Evolutionary conservation across 2,888 invertebrate genomes (phyloP), one percentile per base, ranked within the genome.

Genomic region (Sepioteuthis lessoniana): DNA sequence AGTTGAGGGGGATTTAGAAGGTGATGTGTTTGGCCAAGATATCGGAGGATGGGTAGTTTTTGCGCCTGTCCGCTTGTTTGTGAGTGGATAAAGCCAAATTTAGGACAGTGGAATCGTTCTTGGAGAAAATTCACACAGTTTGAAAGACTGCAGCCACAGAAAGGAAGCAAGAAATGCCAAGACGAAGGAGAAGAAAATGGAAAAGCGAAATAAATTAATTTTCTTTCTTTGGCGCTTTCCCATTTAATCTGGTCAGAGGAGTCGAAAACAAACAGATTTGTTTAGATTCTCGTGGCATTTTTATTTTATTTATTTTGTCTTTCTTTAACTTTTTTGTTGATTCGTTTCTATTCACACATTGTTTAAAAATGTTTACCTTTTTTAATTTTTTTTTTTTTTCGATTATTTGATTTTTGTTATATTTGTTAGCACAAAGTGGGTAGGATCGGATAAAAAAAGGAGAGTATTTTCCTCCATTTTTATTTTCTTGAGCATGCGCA

Each of bases 41-140:
- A n/a, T 35, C 76, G 35, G 76, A 7, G n/a, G 35, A 13, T 13
- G 13, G n/a, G 35, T 8, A 8, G 28, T 60, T 76, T 76, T 76
- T n/a, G n/a, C 19, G n/a, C 76, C 19, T 16, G n/a, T n/a, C n/a
- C 16, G 28, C 8, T 76, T 76, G 76, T 76, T 76, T 76, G 76
- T n/a, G 5, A 35, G 16, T n/a, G 76, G 35, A 76, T 76, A 76
- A 76, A 76, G n/a, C 76, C 76, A 76, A 76, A 76, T 76, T 76
- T 76, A 76, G 76, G 76, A 76, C 35, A 76, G n/a, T 76, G 76
- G n/a, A 76, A 76, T n/a, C 76, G 76, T 76, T 76, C 76, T 76
- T 76, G 76, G 76, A 76, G 76, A 76, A 76, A 76, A 76, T 76
- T 35, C 76, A 76, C 76, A 76, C 76, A 76, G n/a, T 35, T 76